Base-by-base conservation (phyloP, 1,140 invertebrate species). In the Drosophila persimilis region DNA sequence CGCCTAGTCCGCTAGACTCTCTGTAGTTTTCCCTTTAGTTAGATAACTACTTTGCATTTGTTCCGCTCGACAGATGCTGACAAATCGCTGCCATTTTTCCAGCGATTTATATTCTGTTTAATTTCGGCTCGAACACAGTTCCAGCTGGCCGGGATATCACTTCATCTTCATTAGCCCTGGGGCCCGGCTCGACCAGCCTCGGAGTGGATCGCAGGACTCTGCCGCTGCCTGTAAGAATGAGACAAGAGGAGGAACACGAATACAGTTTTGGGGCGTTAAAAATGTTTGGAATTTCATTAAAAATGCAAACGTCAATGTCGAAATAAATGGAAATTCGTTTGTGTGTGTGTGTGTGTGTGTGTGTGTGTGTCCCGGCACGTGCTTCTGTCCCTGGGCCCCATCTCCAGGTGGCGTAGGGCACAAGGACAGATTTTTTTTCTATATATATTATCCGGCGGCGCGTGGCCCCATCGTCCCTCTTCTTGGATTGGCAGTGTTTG, bases 211-310 rank as follows among this genome's bases (percentile, higher is more conserved):
- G 31, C 8, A 57, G 51, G 44, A 69, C 56, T 31, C 31, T 47
- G 45, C 63, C 57, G 73, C 77, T 85, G 77, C 59, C 78, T 61
- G 66, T 46, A 54, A 20, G 59, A 69, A 50, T 56, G n/a, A 35
- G 22, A 56, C 20, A 20, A 20, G 20, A 20, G 20, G 20, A 58
- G 63, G 35, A 65, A 64, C 71, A 71, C n/a, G 24, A 53, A 78
- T 17, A 54, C 52, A 61, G 71, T 77, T 77, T 81, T 17, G 11
- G 64, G 58, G 80, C 84, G 84, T 76, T 76, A 88, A 86, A 74
- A 88, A 89, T 83, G 66, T 88, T 86, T 83, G 83, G 84, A 88
- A 88, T 88, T 88, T 88, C 84, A 88, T 88, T 88, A 88, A 83
- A 88, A 88, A 89, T 88, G 76, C 84, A 89, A 88, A 88, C 80